A percentile compares a stretch with the other conserved stretches of the same genome.
These are phyloP conservation scores for Polydrusus cervinus DNA, from an alignment of 2,888 invertebrate genomes.

Conservation along the genomic window DNA sequence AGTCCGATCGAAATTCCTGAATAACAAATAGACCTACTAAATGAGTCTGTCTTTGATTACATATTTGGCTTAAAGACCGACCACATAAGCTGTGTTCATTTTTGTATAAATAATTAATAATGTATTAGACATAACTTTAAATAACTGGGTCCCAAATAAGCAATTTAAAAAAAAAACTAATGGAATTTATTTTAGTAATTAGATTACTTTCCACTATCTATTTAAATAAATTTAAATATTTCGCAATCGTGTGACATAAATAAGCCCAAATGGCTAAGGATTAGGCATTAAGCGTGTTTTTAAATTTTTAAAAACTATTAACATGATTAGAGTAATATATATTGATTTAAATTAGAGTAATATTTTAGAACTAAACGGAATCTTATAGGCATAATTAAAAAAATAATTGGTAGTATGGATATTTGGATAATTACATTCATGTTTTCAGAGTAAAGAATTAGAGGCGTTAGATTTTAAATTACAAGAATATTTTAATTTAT, in stretches of 20 bases:
- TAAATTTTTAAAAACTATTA: conserved; percentile 5
- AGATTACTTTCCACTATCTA: background rate
- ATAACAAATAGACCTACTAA: background rate
- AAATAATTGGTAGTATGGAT: background rate
- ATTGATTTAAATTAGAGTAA: conserved; percentile 20
- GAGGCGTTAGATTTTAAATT: background rate
- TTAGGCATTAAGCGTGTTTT: background rate
- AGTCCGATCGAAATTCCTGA: background rate
- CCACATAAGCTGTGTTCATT: background rate
- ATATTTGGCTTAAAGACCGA: background rate
- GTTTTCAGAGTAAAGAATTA: background rate
- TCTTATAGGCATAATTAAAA: background rate
- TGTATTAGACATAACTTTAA: background rate
- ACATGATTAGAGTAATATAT: background rate
- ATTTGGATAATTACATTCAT: background rate
- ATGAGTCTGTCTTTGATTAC: background rate
- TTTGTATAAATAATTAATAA: background rate
- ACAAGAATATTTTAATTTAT: background rate
- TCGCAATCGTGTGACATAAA: background rate
- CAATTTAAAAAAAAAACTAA: background rate
- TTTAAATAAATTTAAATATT: conserved; percentile 25
- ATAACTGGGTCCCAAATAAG: conserved; percentile 5
- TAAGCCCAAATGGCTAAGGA: background rate
- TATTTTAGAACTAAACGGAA: conserved; percentile 1
- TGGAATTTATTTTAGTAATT: conserved; percentile 1